These are phyloP conservation scores for Isoperla grammatica DNA, from an alignment of 2,888 invertebrate species.

Conservation along the genomic window DNA sequence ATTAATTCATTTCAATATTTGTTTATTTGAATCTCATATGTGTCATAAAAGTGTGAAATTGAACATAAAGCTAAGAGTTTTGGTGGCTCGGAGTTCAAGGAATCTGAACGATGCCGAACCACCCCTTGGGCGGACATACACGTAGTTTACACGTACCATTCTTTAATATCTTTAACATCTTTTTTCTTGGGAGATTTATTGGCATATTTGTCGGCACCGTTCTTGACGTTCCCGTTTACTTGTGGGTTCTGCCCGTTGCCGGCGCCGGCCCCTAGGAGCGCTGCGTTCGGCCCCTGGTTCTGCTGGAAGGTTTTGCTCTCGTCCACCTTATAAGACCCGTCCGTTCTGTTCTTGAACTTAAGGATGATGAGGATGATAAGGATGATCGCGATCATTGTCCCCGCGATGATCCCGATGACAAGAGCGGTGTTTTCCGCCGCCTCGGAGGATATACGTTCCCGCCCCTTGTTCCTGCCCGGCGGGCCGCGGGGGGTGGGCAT, in stretches of 20 bases:
- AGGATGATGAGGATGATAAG: slow-evolving; percentile 84
- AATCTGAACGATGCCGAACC: background rate
- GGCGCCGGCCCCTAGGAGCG: slow-evolving; percentile 57
- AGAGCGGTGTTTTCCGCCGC: slow-evolving; percentile 69
- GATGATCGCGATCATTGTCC: slow-evolving; percentile 84
- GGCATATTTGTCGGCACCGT: slow-evolving; percentile 45
- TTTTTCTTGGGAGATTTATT: slow-evolving; percentile 60
- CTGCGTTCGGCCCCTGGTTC: slow-evolving; percentile 69
- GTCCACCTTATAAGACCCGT: slow-evolving; percentile 90
- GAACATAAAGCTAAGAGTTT: slow-evolving; percentile 10
- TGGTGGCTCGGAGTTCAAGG: slow-evolving; percentile 10
- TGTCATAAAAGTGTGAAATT: too few species aligned
- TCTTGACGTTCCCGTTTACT: slow-evolving; percentile 37
- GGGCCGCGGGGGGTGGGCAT: slow-evolving; percentile 38
- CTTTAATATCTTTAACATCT: slow-evolving; percentile 85
- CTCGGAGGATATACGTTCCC: slow-evolving; percentile 55
- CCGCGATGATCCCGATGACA: slow-evolving; percentile 85
- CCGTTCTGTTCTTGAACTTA: slow-evolving; percentile 77
- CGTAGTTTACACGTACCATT: slow-evolving; percentile 82
- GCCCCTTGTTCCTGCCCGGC: slow-evolving; percentile 40
- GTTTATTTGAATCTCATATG: slow-evolving; percentile 7
- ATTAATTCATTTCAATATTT: background rate
- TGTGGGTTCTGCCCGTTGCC: slow-evolving; percentile 47
- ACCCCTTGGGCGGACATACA: background rate
- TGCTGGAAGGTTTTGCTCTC: slow-evolving; percentile 66